A percentile compares a stretch with the other conserved stretches of the same genome.
These are phyloP conservation scores for Andricus curvator DNA, from an alignment of 2,888 invertebrate genomes.

Conservation along the genomic window DNA sequence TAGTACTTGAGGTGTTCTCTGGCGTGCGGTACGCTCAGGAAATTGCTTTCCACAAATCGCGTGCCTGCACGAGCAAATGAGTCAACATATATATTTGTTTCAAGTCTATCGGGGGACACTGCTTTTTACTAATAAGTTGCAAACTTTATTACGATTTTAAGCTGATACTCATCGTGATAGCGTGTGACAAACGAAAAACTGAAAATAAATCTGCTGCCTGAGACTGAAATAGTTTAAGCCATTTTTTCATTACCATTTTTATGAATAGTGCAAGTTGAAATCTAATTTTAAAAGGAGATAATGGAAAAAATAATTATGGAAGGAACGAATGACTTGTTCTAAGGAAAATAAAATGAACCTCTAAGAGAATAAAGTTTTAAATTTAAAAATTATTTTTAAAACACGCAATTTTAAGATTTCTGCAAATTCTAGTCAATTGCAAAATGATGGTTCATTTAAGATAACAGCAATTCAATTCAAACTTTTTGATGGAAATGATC, in stretches of 20 bases:
- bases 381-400: not conserved
- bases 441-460: constrained; percentile 62
- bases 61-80: constrained; percentile 44
- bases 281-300: not conserved
- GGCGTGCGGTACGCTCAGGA: constrained; percentile 33
- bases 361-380: not conserved
- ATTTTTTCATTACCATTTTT: not conserved
- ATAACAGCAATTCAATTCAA: constrained; percentile 70
- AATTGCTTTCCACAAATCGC: constrained; percentile 53
- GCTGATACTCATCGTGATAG: not conserved
- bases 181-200: constrained; percentile 1
- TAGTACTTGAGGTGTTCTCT: constrained; percentile 31
- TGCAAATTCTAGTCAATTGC: not conserved
- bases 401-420: not conserved
- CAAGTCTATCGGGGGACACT: not conserved
- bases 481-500: constrained; percentile 71
- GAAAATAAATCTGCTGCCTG: not conserved
- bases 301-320: not conserved
- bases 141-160: constrained; percentile 17
- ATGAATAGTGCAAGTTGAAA: no score
- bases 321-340: not conserved
- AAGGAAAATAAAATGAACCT: not conserved
- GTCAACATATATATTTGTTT: constrained; percentile 29
- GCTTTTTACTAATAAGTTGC: not conserved
- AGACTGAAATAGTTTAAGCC: not conserved